phyloP scores from a whole-genome alignment of 2,797 vertebrate genomes.

The Chloroceryle amazona region DNA sequence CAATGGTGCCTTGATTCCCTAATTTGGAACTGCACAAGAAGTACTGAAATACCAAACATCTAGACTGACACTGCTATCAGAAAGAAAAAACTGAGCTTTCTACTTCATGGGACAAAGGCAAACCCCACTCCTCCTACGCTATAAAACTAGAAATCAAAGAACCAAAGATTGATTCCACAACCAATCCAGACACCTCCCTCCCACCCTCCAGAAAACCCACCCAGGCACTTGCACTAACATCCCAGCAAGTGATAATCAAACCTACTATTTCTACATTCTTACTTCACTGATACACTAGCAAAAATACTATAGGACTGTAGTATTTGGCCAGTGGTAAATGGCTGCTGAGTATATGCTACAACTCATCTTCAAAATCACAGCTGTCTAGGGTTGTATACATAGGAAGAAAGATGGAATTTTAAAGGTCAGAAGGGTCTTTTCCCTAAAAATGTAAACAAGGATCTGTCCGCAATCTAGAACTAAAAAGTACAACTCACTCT shows the following conservation, averaged over 20 bases:
- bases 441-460: neutral
- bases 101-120: neutral
- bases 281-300: neutral
- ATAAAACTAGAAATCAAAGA: neutral
- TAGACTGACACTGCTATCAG: rapidly evolving
- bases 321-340: neutral
- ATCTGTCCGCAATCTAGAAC: neutral
- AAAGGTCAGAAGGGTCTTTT: neutral
- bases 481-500: neutral
- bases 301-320: rapidly evolving
- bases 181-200: neutral
- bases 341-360: neutral
- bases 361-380: neutral
- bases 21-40: neutral
- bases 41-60: neutral
- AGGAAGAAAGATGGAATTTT: neutral
- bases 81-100: neutral
- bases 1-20: neutral
- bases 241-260: neutral
- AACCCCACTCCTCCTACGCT: neutral
- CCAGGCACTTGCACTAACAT: neutral
- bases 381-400: neutral
- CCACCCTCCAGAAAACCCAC: neutral
- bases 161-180: neutral
- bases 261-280: neutral